Conservation (phyloP, 2,113 vertebrate species). For the Ondatra zibethicus region DNA sequence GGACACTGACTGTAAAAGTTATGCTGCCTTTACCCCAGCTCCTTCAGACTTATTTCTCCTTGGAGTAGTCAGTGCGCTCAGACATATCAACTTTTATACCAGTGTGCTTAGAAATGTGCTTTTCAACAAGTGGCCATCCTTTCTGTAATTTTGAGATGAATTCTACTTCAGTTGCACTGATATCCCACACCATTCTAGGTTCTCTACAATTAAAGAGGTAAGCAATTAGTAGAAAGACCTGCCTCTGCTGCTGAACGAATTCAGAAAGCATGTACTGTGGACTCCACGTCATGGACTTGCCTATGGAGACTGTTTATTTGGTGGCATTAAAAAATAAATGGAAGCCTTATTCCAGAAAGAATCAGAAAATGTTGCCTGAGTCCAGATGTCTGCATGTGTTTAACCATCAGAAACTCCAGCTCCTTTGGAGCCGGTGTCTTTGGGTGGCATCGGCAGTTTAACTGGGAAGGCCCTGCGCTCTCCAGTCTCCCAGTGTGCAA, state of each 20-base stretch:
- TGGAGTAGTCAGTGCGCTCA: background rate
- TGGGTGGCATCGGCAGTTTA: background rate
- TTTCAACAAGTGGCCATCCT: conserved; percentile 21
- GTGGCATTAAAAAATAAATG: background rate
- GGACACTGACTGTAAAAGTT: conserved; percentile 68
- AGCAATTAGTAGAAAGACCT: background rate
- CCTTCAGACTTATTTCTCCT: background rate
- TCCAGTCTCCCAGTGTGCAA: background rate
- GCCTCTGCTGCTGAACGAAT: background rate
- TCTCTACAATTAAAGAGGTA: conserved; percentile 32
- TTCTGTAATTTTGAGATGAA: background rate
- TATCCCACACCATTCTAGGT: background rate
- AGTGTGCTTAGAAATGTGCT: background rate
- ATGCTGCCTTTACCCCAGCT: background rate
- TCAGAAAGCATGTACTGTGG: background rate
- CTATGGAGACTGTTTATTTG: background rate
- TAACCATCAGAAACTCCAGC: background rate
- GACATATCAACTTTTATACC: conserved; percentile 41
- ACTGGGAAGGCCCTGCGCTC: background rate
- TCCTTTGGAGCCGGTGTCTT: background rate
- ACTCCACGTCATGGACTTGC: conserved; percentile 1
- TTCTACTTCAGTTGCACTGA: background rate
- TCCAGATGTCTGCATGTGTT: conserved; percentile 8
- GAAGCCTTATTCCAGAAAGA: conserved; percentile 25
- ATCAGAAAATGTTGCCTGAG: background rate